A percentile compares a stretch with the other conserved stretches of the same genome.
Evolutionary conservation across 2,113 vertebrate genomes (phyloP).

Genomic region (Menura novaehollandiae): DNA sequence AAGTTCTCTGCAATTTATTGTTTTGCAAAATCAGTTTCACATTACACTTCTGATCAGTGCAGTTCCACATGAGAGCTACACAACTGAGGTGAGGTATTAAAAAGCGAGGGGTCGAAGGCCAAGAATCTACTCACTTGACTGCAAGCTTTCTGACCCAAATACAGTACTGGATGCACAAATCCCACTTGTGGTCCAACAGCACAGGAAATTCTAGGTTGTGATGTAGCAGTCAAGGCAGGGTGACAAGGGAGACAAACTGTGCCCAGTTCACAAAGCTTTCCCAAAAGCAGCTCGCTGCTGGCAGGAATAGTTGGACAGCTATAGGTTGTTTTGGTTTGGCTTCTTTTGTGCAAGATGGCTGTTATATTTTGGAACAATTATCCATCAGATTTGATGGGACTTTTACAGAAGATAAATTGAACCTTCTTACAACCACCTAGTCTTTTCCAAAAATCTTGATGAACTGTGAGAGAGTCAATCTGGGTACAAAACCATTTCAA

Average conservation of each 20-base stretch:
- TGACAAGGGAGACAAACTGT: not conserved
- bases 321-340: not conserved
- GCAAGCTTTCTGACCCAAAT: not conserved
- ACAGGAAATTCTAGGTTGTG: not conserved
- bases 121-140: not conserved
- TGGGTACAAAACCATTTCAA: not conserved
- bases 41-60: slow-evolving; percentile 43
- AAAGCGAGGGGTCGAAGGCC: not conserved
- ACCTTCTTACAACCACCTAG: not conserved
- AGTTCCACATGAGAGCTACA: slow-evolving; percentile 31
- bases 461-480: not conserved
- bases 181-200: not conserved
- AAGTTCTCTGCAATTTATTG: slow-evolving; percentile 55
- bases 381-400: not conserved
- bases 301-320: not conserved
- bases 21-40: slow-evolving; percentile 64
- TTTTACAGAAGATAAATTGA: not conserved
- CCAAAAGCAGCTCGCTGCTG: not conserved
- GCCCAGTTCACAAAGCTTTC: not conserved
- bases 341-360: not conserved
- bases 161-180: not conserved
- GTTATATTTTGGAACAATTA: not conserved
- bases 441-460: not conserved
- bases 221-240: not conserved
- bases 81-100: slow-evolving; percentile 20